These are phyloP conservation scores for Bombus consobrinus DNA, from an alignment of 1,140 invertebrate genomes.

Conservation along the genomic window DNA sequence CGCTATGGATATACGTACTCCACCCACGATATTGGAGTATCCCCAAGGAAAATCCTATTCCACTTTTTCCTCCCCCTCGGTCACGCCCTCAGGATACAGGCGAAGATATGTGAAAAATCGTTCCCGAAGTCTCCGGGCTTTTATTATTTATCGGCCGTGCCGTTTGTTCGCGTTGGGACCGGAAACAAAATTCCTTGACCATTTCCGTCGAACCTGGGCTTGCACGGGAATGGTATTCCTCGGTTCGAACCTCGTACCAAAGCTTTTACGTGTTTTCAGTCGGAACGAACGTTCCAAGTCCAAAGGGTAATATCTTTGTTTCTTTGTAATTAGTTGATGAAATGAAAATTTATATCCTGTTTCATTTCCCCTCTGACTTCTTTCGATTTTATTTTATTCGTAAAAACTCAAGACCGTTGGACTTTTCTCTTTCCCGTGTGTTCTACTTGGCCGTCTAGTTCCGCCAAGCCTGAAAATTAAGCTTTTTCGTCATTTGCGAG, in stretches of 20 bases:
- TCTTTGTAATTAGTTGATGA: not conserved
- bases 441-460: not conserved
- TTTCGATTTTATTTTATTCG: not conserved
- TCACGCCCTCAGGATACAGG: constrained; percentile 57
- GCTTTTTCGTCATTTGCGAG: constrained; percentile 22
- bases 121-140: constrained; percentile 61
- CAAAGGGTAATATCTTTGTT: not conserved
- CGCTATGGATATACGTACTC: constrained; percentile 71
- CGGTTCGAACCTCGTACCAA: not conserved
- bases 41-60: constrained; percentile 72
- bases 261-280: no score
- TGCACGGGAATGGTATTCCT: constrained; percentile 26
- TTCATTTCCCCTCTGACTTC: not conserved
- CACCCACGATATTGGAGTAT: constrained; percentile 70
- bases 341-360: not conserved
- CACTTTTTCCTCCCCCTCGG: constrained; percentile 55
- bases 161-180: constrained; percentile 62
- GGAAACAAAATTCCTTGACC: constrained; percentile 54
- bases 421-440: not conserved
- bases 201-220: constrained; percentile 46
- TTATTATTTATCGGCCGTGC: constrained; percentile 67
- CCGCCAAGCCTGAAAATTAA: constrained; percentile 40
- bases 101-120: constrained; percentile 72
- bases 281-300: not conserved
- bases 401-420: not conserved